Conservation (phyloP, 2,113 vertebrate genomes). For the Pachycephala philippinensis region DNA sequence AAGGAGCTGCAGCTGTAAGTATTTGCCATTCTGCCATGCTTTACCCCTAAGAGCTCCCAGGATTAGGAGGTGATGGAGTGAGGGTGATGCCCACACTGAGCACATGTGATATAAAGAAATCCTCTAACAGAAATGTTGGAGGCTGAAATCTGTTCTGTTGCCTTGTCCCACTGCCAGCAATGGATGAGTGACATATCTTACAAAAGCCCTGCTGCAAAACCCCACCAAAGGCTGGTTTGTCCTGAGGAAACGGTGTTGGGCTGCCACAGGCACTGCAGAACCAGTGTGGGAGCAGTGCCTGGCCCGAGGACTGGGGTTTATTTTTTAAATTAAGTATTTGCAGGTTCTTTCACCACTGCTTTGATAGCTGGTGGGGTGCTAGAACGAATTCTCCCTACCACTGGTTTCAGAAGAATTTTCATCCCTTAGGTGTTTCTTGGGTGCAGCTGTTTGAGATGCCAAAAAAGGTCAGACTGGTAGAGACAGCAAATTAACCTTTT, state of each 20-base stretch:
- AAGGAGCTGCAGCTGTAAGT: neutral
- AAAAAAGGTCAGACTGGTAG: neutral
- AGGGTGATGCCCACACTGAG: neutral
- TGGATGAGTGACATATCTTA: neutral
- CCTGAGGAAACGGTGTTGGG: neutral
- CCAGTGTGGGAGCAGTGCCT: neutral
- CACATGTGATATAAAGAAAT: accelerated
- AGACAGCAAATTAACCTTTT: neutral
- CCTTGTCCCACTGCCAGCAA: neutral
- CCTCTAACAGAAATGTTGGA: neutral
- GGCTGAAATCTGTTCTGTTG: neutral
- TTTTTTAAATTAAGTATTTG: neutral
- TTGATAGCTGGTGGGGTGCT: neutral
- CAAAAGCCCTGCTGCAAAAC: neutral
- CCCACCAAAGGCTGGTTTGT: neutral
- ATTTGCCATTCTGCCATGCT: neutral
- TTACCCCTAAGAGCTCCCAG: neutral
- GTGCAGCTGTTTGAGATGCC: neutral
- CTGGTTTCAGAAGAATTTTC: neutral
- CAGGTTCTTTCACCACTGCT: neutral
- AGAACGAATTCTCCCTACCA: neutral
- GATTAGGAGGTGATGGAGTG: neutral
- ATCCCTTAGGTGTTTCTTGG: neutral
- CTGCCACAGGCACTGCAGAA: neutral
- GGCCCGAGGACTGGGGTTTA: neutral